Evolutionary conservation across 2,888 invertebrate species (phyloP).

Genomic region (Acleris holmiana): DNA sequence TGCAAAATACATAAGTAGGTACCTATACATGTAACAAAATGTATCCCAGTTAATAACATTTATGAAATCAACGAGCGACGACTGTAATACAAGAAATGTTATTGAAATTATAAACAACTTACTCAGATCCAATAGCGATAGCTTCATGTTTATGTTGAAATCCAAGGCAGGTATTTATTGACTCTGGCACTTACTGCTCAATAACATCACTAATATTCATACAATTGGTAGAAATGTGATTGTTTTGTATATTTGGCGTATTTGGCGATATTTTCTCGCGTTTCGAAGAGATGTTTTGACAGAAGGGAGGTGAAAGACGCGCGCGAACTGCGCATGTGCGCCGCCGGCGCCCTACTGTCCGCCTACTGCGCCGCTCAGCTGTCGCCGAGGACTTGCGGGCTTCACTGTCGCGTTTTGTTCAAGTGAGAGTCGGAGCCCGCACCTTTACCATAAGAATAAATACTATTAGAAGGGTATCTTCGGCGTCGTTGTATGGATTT

Average conservation of each 20-base stretch:
- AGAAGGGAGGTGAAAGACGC: conserved; percentile 7
- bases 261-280: conserved; percentile 1
- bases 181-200: background rate
- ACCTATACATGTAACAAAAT: no score
- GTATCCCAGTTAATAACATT: background rate
- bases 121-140: conserved; percentile 25
- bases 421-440: no score
- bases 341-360: background rate
- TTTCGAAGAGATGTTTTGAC: conserved; percentile 10
- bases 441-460: no score
- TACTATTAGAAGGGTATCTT: no score
- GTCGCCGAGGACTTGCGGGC: background rate
- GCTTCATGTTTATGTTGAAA: conserved; percentile 21
- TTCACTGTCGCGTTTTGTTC: background rate
- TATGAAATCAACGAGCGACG: background rate
- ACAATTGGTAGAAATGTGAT: background rate
- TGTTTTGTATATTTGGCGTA: background rate
- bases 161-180: conserved; percentile 2
- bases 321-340: conserved; percentile 29
- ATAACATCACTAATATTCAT: background rate
- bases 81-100: background rate
- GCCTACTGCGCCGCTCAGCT: conserved; percentile 7
- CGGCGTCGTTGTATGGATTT: no score
- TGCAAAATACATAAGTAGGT: no score
- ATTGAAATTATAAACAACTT: conserved; percentile 17